phyloP scores from a whole-genome alignment of 2,113 vertebrate genomes.

The Promerops cafer region DNA sequence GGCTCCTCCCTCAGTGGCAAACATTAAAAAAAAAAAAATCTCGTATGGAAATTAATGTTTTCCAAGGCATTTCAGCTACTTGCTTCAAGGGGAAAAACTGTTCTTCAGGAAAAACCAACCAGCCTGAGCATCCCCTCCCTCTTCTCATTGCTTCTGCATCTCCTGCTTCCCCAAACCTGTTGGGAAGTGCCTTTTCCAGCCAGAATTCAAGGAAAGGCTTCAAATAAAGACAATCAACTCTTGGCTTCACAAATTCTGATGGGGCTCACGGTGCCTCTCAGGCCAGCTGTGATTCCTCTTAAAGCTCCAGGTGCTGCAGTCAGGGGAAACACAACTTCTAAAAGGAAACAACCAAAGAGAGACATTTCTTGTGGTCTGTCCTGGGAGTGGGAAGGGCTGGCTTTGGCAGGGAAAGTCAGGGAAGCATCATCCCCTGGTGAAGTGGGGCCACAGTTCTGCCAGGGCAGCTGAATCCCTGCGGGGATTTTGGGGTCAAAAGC shows the following conservation, averaged over 20 bases:
- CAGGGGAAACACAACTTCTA: not conserved
- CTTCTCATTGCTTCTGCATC: not conserved
- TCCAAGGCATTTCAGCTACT: not conserved
- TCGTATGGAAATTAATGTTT: not conserved
- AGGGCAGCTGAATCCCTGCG: not conserved
- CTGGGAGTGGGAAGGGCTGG: not conserved
- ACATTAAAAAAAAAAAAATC: not conserved
- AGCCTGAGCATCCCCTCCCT: not conserved
- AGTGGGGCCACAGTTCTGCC: not conserved
- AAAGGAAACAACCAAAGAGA: not conserved
- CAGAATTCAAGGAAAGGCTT: not conserved
- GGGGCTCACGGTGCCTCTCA: not conserved
- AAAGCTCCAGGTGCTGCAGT: not conserved
- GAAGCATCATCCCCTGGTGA: not conserved
- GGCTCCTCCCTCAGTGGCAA: not conserved
- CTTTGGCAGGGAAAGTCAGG: not conserved
- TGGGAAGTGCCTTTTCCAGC: not conserved
- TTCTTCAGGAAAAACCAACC: not conserved
- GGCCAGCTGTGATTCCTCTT: not conserved
- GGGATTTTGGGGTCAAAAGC: not conserved
- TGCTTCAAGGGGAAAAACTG: not conserved
- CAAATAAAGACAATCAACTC: not conserved
- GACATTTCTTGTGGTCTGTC: not conserved
- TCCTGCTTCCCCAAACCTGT: not conserved
- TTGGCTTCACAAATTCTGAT: not conserved